Evolutionary conservation across 2,113 vertebrate genomes (phyloP), one percentile per base, ranked within the genome.

Genomic region (Merops nubicus): DNA sequence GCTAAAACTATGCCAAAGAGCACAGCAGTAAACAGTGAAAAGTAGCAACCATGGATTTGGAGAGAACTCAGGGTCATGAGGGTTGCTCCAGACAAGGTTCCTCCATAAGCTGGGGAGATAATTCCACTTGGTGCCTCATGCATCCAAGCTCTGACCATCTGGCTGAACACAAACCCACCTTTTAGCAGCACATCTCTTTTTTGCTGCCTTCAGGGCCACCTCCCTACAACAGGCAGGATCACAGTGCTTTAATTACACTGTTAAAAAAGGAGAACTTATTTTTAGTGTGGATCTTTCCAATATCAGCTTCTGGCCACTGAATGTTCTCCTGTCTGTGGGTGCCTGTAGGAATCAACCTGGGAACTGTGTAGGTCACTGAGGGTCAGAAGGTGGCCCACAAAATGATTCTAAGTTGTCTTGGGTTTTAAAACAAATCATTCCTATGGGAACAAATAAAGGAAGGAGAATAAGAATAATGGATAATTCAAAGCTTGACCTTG

Each of bases 121-220:
- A 95, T 95, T 96, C 85, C 95, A 82, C 91, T 92, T 38, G 62
- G 75, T 93, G 85, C 85, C 73, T 96, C 88, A 43, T 57, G 83
- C 85, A 70, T 18, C 92, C 69, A 48, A 80, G 82, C 89, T 80
- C 82, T 95, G 82, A 36, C 93, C 96, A 96, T 96, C 93, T 94
- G 94, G 78, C 76, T 94, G 93, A 84, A 88, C 1, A 5, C 6
- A 16, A 97, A 80, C 64, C 8, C 86, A 93, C 90, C 95, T 96
- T 95, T 90, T 86, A 94, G 63, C 85, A 96, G 83, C 85, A 93
- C 64, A 60, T 70, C 90, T 94, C 3, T 0, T 6, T 54, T 70
- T 91, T 18, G 1, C 0, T 93, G 95, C 92, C 90, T 90, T 15
- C 5, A 6, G 83, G 93, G 79, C 93, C 88, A 88, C 90, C 79